Evolutionary conservation across 1,140 invertebrate species (phyloP), one percentile per base, ranked within the genome.

Genomic region (Plectrocnemia conspersa): DNA sequence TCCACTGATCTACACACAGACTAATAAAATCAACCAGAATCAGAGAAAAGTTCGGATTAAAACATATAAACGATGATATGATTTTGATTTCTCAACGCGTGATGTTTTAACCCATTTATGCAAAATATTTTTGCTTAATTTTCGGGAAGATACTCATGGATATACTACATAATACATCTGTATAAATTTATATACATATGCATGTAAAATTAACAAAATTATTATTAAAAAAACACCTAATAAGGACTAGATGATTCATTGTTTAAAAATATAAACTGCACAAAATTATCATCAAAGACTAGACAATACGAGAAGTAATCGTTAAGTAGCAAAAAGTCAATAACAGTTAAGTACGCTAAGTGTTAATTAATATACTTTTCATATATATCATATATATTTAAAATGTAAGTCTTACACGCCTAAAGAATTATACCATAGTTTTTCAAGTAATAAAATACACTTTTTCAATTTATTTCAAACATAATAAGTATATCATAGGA

Each of bases 361-460:
- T 52, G 35, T 59, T n/a, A n/a, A n/a, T n/a, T n/a, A n/a, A n/a
- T n/a, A n/a, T n/a, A n/a, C n/a, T n/a, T n/a, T n/a, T n/a, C n/a
- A n/a, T n/a, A n/a, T n/a, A n/a, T n/a, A n/a, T n/a, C n/a, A n/a
- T n/a, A n/a, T n/a, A 59, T 53, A 38, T 47, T 54, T 59, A 59
- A 18, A 41, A 23, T 48, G 13, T 47, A 33, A 38, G 48, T 54
- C 57, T 59, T 59, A 59, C 13, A 50, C 36, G 22, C n/a, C 58
- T 59, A 59, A 36, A 50, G 58, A 59, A 50, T 56, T 59, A 55
- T 52, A 57, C 52, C 50, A 54, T 61, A 61, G 47, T 54, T 61
- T 59, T 50, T 32, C 59, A 57, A 50, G 59, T 61, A 61, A 61
- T 57, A 61, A 61, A 61, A 61, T 61, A 61, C 59, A 61, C 59